Base-by-base conservation (phyloP, 2,888 invertebrate genomes). In the Pollenia angustigena region DNA sequence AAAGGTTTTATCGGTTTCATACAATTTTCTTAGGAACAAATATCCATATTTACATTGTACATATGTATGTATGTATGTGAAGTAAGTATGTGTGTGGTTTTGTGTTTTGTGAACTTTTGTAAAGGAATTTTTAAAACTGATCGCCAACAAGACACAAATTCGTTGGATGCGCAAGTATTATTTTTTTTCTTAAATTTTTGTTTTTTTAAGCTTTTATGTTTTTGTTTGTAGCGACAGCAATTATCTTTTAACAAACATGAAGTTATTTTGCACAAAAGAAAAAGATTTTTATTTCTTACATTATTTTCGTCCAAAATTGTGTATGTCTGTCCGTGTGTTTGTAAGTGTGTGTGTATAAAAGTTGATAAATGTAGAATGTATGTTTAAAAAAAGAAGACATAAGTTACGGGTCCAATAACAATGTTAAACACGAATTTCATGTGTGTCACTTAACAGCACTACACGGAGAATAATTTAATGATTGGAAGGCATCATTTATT, bases 231-330 rank as follows among this genome's bases (percentile, higher is more conserved):
- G 87, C 83, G 84, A 84, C 87, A 84, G 81, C 87, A 87, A 87
- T 87, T 87, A 87, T 87, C 84, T 78, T 81, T 84, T 74, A 74
- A 68, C 81, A 78, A 81, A 87, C 84, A 87, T 84, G 84, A 87
- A 69, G 78, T 81, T 87, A 79, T 87, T 87, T 84, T 84, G 78
- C 87, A 78, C 81, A 84, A 81, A 78, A 78, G 58, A 32, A 54
- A 66, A 81, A 11, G 75, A 81, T 85, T 68, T 84, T 66, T 72
- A n/a, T 44, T 83, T 78, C 23, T 71, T 50, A 40, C 50, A 66
- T 80, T 72, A 60, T 79, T 79, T 84, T 68, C 62, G 32, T 74
- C 40, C 10, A 79, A 68, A 58, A 60, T 10, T 50, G 32, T 80
- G 58, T 58, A 58, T 58, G 32, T 32, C 32, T 58, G 9, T 12